phyloP scores from a whole-genome alignment of 2,113 vertebrate genomes.

The Rousettus leschenaultii region DNA sequence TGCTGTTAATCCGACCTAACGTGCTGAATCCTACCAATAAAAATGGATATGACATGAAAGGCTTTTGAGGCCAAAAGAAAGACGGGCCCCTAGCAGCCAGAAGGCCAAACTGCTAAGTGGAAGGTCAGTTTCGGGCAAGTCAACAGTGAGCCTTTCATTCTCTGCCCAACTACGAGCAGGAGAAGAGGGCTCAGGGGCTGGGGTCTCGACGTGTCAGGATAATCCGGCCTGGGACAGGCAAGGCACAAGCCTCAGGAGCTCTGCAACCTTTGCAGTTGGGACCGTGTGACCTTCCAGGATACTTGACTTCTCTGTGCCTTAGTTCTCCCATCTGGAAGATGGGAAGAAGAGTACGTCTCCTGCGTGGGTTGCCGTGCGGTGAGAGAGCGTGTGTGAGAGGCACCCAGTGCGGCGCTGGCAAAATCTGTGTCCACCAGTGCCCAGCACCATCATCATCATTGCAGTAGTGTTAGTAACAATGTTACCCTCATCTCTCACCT shows the following conservation, averaged over 20 bases:
- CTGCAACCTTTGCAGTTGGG: not conserved
- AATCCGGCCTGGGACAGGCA: accelerated
- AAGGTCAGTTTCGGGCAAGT: not conserved
- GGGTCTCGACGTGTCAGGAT: not conserved
- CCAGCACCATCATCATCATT: not conserved
- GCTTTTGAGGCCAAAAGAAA: not conserved
- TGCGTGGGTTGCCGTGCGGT: not conserved
- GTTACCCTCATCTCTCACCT: accelerated
- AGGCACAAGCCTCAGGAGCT: not conserved
- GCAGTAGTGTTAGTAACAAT: not conserved
- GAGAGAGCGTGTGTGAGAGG: not conserved
- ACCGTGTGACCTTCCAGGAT: not conserved
- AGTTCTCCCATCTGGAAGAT: not conserved
- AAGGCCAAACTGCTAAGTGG: not conserved
- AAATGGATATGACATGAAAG: not conserved
- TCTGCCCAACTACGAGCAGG: not conserved
- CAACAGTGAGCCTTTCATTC: not conserved
- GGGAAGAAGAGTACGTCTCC: not conserved
- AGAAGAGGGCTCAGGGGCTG: not conserved
- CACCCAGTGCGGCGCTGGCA: not conserved
- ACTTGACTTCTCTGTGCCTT: not conserved
- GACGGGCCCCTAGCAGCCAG: not conserved
- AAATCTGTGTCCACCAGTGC: accelerated
- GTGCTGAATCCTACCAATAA: not conserved
- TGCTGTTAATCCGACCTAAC: not conserved